These are phyloP conservation scores for Takifugu rubripes DNA, from an alignment of 2,797 vertebrate species.

Conservation along the genomic window DNA sequence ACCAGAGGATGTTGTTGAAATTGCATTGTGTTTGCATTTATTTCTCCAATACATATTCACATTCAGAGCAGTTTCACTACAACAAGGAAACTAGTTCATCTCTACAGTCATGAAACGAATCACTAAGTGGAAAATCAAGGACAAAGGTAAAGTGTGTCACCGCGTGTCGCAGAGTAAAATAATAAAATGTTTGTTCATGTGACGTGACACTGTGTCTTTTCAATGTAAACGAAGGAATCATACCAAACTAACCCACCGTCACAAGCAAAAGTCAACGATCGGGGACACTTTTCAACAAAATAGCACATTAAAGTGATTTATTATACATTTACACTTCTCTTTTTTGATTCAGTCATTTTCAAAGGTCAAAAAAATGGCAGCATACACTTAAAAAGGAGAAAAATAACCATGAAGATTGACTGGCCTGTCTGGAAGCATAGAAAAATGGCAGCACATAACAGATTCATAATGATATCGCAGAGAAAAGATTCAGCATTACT, in stretches of 20 bases:
- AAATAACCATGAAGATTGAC: slow-evolving; percentile 42
- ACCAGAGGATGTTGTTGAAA: slow-evolving; percentile 35
- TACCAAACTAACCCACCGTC: slow-evolving; percentile 17
- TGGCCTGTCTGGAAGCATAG: slow-evolving; percentile 32
- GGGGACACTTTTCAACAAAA: slow-evolving; percentile 15
- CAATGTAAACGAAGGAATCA: slow-evolving; percentile 15
- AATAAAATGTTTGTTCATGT: slow-evolving; percentile 36
- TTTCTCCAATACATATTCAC: slow-evolving; percentile 77
- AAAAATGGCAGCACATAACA: slow-evolving; percentile 39
- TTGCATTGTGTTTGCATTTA: slow-evolving; percentile 90
- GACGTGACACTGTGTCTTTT: slow-evolving; percentile 39
- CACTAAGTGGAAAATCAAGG: slow-evolving; percentile 56
- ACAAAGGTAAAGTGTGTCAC: slow-evolving; percentile 45
- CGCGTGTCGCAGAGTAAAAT: slow-evolving; percentile 24
- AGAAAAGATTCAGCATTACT: slow-evolving; percentile 15
- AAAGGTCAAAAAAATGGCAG: slow-evolving; percentile 10
- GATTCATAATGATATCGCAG: slow-evolving; percentile 7
- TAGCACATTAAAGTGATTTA: too few relatives aligned
- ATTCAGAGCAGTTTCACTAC: slow-evolving; percentile 82
- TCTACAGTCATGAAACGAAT: slow-evolving; percentile 60
- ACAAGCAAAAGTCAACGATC: slow-evolving; percentile 5
- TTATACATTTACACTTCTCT: neutral
- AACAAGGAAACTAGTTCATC: slow-evolving; percentile 74
- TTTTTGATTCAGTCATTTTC: neutral
- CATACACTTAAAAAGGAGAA: slow-evolving; percentile 34